Evolutionary conservation across 2,113 vertebrate genomes (phyloP).

Genomic region (Mobula birostris): DNA sequence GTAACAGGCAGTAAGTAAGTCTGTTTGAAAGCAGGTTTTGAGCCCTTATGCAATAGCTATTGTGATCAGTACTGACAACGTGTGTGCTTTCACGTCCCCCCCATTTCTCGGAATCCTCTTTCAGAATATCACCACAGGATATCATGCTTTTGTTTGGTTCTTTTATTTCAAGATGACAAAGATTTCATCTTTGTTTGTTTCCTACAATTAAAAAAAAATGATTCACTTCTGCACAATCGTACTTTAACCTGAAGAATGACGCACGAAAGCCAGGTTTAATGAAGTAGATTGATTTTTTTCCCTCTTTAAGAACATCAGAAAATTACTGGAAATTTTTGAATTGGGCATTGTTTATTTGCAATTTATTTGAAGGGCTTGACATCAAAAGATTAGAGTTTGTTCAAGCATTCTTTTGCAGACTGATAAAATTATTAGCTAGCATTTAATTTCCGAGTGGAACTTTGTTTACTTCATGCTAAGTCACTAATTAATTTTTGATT

Average conservation of each 20-base stretch:
- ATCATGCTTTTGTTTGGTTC: neutral
- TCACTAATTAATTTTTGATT: neutral
- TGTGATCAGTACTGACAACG: neutral
- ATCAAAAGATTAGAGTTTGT: neutral
- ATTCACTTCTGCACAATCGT: neutral
- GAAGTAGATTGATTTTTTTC: neutral
- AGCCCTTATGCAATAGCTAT: neutral
- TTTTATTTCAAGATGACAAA: neutral
- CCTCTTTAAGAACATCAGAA: neutral
- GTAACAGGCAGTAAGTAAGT: no score
- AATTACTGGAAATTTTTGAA: neutral
- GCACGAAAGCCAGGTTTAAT: neutral
- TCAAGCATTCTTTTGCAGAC: neutral
- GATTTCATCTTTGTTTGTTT: neutral
- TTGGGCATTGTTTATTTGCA: neutral
- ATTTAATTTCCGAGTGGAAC: neutral
- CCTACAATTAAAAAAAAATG: neutral
- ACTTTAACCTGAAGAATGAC: neutral
- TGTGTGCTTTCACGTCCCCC: neutral
- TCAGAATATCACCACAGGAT: neutral
- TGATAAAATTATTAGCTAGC: neutral
- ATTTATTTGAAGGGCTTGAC: neutral
- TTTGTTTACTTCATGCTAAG: neutral
- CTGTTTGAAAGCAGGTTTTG: neutral
- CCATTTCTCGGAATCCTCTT: neutral